Evolutionary conservation across 2,113 vertebrate genomes (phyloP).

Genomic region (Pedionomus torquatus): DNA sequence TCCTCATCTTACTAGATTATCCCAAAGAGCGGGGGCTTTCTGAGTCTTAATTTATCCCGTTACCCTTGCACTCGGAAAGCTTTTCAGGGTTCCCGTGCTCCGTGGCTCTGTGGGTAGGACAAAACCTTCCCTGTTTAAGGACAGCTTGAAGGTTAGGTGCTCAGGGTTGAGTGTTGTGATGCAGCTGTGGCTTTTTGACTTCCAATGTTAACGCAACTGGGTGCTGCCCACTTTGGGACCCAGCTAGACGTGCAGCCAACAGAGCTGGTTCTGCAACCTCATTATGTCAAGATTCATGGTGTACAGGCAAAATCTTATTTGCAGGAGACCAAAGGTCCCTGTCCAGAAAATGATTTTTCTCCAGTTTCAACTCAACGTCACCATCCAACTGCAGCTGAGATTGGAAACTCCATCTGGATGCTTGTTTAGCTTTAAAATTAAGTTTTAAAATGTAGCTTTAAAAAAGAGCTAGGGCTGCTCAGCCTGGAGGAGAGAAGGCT

Average conservation of each 20-base stretch:
- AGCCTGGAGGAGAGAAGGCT: no score
- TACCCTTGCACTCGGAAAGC: background rate
- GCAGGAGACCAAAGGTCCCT: rapidly evolving
- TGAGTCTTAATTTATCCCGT: conserved; percentile 34
- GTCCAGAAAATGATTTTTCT: background rate
- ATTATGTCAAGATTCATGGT: background rate
- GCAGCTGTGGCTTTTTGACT: background rate
- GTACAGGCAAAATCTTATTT: background rate
- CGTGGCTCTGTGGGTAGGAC: background rate
- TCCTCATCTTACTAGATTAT: background rate
- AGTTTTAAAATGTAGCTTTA: background rate
- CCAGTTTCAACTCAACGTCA: background rate
- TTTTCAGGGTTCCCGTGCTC: background rate
- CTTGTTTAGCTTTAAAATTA: background rate
- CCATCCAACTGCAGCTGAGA: background rate
- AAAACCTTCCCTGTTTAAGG: background rate
- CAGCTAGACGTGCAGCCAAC: rapidly evolving
- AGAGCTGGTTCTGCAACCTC: background rate
- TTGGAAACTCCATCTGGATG: background rate
- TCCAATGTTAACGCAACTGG: background rate
- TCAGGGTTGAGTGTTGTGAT: background rate
- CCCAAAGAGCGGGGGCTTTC: background rate
- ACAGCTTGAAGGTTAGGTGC: background rate
- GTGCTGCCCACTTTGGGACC: background rate
- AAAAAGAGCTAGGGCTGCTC: background rate